Percentiles rank a stretch among this genome's conserved stretches.
Conservation (phyloP, 2,888 invertebrate genomes). For the Aphodius sticticus region DNA sequence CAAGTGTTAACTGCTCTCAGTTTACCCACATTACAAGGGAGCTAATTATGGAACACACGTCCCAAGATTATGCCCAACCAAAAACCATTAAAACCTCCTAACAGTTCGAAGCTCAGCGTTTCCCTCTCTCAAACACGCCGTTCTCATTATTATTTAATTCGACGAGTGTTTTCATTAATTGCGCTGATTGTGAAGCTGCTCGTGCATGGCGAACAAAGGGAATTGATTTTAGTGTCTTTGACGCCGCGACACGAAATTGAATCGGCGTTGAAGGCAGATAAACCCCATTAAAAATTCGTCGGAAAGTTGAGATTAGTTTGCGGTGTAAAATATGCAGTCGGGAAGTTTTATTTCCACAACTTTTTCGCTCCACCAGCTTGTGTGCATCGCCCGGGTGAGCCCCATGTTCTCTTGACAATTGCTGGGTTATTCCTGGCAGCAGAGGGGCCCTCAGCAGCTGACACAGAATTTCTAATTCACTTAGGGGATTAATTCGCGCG, state of each 20-base stretch:
- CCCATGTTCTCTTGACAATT: background rate
- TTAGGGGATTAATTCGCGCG: constrained; percentile 17
- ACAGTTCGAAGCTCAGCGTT: constrained; percentile 18
- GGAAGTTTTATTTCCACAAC: constrained; percentile 25
- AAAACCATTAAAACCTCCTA: constrained; percentile 42
- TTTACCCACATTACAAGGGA: constrained; percentile 45
- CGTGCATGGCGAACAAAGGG: constrained; percentile 6
- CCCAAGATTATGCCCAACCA: constrained; percentile 46
- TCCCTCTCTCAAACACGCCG: constrained; percentile 13
- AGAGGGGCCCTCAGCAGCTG: constrained; percentile 15
- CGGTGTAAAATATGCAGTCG: constrained; percentile 21
- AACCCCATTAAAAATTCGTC: background rate
- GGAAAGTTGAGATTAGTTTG: constrained; percentile 19
- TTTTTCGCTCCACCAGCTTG: constrained; percentile 18
- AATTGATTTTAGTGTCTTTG: constrained; percentile 22
- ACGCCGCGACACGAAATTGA: constrained; percentile 6
- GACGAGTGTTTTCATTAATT: constrained; percentile 9
- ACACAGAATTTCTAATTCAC: constrained; percentile 22
- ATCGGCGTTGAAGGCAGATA: constrained; percentile 8
- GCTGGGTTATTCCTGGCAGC: background rate
- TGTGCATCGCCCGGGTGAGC: background rate
- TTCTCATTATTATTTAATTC: background rate
- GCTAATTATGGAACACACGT: constrained; percentile 46
- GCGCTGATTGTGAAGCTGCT: background rate
- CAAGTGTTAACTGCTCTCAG: constrained; percentile 33